Base-by-base conservation (phyloP, 1,140 invertebrate genomes). In the Anadara kagoshimensis region DNA sequence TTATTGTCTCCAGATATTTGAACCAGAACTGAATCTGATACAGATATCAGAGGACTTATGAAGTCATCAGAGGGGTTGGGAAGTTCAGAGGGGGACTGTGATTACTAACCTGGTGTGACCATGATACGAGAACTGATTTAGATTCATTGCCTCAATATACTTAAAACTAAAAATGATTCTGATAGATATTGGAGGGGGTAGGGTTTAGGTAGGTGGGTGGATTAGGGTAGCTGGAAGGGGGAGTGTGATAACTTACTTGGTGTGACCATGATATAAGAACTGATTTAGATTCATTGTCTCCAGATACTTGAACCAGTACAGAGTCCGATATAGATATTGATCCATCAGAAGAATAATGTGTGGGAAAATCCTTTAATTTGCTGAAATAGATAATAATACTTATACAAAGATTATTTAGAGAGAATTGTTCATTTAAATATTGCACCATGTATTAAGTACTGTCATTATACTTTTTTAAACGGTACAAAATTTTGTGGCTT, bases 251-350 rank as follows among this genome's bases (percentile, higher is more conserved):
- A 62, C 75, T 78, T 73, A 91, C 91, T 88, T 98, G 95, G 91
- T 98, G 96, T 11, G 95, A 95, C 97, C 97, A 99, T 0, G 96
- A 97, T n/a, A 98, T 94, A 82, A 95, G 94, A 74, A 98, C 93
- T 81, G 93, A 95, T 86, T 98, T 98, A 57, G 94, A 93, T 67
- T 94, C 78, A 22, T 92, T 91, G 49, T 86, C 86, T 16, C 94
- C 94, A 89, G 96, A 94, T 0, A 98, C 93, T 90, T 94, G 96
- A 3, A 98, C 93, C 41, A 96, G 91, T 36, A 97, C 95, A 16
- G 94, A 95, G 85, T 97, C 96, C 0, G 86, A 84, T 22, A 98
- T 92, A 2, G 93, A 93, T 83, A 98, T 96, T 29, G 92, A 93
- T 43, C 93, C 94, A 83, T 98, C 97, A 3, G 93, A 93, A 8